Evolutionary conservation across 2,888 invertebrate genomes (phyloP), one percentile per base, ranked within the genome.

Genomic region (Dyspetes luteomarginatus): DNA sequence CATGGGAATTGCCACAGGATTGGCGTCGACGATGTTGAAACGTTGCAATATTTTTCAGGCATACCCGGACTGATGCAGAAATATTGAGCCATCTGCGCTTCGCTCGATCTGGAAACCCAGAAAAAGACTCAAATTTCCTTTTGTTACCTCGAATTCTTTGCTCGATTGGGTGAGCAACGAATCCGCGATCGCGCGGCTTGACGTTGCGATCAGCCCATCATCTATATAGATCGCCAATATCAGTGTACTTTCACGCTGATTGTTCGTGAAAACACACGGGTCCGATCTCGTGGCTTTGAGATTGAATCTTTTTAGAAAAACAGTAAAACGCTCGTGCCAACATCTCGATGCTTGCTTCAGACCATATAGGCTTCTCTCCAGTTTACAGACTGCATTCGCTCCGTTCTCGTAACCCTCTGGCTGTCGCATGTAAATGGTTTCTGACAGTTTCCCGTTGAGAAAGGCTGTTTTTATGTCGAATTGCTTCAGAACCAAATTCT

Each of bases 331-430:
- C 45, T 85, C 78, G 68, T 90, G 85, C 89, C 90, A 91, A 30
- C 85, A 85, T 64, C 89, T 77, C 19, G 89, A 85, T 19, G 88
- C 85, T 82, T 91, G 90, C 60, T 89, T 90, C 0, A 91, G 83
- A 5, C 90, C 90, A 82, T 91, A 91, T 12, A 91, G 52, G 62
- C 87, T 85, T 81, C 83, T 86, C 15, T 84, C 82, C 3, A 92
- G 74, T 36, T 85, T 82, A 75, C 90, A 91, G 1, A 91, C 88
- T 83, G 86, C 64, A 85, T 87, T 26, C 15, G 56, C 12, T 7
- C 19, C 26, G 26, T 43, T 4, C 85, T 87, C 62, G 86, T 89
- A 80, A 81, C 86, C 26, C 79, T 80, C 60, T 73, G 82, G 68
- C 79, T 82, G 50, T 62, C 74, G 26, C 84, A 83, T 77, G 78